A percentile compares a stretch with the other conserved stretches of the same genome.
phyloP scores from a whole-genome alignment of 2,888 invertebrate species.

The Chaitophorus viminalis region DNA sequence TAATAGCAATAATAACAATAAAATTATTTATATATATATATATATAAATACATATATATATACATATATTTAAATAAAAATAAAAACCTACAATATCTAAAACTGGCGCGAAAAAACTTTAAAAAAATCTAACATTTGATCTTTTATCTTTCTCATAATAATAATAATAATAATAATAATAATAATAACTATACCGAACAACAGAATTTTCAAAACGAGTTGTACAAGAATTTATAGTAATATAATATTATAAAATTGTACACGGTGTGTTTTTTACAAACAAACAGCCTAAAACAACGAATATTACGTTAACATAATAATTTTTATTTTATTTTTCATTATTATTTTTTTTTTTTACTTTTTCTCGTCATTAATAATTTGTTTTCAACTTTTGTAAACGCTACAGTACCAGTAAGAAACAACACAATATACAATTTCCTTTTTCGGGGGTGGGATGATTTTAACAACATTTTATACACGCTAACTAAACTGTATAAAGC shows the following conservation, averaged over 20 bases:
- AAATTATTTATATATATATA: slow-evolving; percentile 45
- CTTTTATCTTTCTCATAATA: background rate
- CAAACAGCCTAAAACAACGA: slow-evolving; percentile 45
- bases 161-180: background rate
- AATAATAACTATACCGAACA: slow-evolving; percentile 8
- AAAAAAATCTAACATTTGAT: slow-evolving; percentile 39
- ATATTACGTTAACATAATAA: slow-evolving; percentile 37
- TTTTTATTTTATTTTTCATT: no score
- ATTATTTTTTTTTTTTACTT: background rate
- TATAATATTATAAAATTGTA: slow-evolving; percentile 37
- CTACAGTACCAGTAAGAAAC: slow-evolving; percentile 31
- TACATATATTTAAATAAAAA: slow-evolving; percentile 38
- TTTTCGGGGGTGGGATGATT: background rate
- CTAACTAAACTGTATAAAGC: slow-evolving; percentile 57
- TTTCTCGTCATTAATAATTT: background rate
- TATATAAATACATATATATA: slow-evolving; percentile 28
- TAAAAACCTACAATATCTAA: slow-evolving; percentile 35
- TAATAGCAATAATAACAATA: slow-evolving; percentile 54
- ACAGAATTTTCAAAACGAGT: slow-evolving; percentile 44
- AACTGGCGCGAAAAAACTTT: slow-evolving; percentile 30
- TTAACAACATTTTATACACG: slow-evolving; percentile 55
- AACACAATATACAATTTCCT: slow-evolving; percentile 31
- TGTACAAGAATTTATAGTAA: slow-evolving; percentile 46
- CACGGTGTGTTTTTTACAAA: slow-evolving; percentile 18
- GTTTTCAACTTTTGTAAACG: slow-evolving; percentile 9